A percentile compares a stretch with the other conserved stretches of the same genome.
phyloP scores from a whole-genome alignment of 2,113 vertebrate genomes.

The Dendropsophus ebraccatus region DNA sequence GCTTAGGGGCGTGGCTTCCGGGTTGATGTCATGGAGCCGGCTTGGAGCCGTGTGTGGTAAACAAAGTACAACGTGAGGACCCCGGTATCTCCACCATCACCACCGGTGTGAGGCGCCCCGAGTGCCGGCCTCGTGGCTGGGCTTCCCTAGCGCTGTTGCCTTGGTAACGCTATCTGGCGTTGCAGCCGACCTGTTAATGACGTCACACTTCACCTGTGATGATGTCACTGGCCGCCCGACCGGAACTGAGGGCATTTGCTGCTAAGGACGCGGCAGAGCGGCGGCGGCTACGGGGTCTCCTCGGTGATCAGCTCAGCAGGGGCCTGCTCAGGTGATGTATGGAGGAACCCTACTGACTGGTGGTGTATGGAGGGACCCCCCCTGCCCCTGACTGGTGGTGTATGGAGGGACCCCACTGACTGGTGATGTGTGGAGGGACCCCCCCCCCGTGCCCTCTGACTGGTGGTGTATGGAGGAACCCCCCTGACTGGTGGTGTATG shows the following conservation, averaged over 20 bases:
- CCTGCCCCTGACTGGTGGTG: no score
- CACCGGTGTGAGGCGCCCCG: conserved; percentile 16
- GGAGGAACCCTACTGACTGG: no score
- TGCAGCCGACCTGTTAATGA: not conserved
- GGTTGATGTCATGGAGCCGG: conserved; percentile 5
- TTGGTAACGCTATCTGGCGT: not conserved
- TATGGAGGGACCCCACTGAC: no score
- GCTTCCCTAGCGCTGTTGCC: no score
- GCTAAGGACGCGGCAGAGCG: conserved; percentile 63
- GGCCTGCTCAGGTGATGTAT: conserved; percentile 73
- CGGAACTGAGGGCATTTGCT: conserved; percentile 45
- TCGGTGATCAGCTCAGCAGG: conserved; percentile 72
- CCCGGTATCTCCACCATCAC: no score
- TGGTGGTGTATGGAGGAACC: no score
- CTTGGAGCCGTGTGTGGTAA: not conserved
- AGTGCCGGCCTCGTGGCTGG: no score
- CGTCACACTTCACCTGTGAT: no score
- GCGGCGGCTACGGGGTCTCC: conserved; percentile 68
- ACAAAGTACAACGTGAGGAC: not conserved
- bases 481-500: no score
- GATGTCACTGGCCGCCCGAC: not conserved
- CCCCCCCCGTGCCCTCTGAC: no score
- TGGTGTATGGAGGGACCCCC: no score
- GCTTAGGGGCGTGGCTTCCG: conserved; percentile 28
- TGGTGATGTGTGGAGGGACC: no score